Evolutionary conservation across 2,888 invertebrate genomes (phyloP), one percentile per base, ranked within the genome.

Genomic region (Morpho achilles): DNA sequence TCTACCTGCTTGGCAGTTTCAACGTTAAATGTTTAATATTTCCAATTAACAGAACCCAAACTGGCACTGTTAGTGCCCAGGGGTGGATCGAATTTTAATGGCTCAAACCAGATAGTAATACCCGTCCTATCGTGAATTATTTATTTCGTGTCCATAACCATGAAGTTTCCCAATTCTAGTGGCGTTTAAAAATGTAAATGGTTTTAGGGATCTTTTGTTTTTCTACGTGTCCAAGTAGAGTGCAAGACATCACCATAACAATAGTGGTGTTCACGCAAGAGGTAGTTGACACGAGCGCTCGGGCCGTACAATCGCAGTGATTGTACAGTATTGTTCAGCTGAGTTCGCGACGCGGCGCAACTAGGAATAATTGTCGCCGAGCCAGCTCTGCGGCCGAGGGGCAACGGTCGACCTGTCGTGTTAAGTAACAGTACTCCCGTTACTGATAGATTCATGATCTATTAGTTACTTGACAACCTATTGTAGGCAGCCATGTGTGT

Each of bases 321-420:
- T 84, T 85, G 87, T 83, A 75, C 75, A 78, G 82, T 82, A 87
- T 88, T 87, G 87, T 89, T 84, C 76, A 76, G 71, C 69, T 59
- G 67, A 64, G 22, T 48, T 54, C 62, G 41, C 63, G 60, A 67
- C 52, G 41, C 65, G 73, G 60, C 74, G 73, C 73, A 75, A 72
- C 71, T 70, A 79, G 69, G 72, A 75, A 77, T 79, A 77, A 72
- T 72, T 71, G 74, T 79, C 76, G 71, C 66, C 69, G 68, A 46
- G 60, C 63, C 56, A 60, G 56, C 75, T 71, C 71, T 71, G 69
- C 69, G 50, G 50, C 71, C 73, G 66, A 73, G 73, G 73, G 77
- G 79, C 79, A 80, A 79, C 68, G 76, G 70, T 75, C 79, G 75
- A 59, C 68, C 65, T 54, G 57, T 54, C 66, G 64, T 68, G 66